These are phyloP conservation scores for Megathymus violae DNA, from an alignment of 1,140 invertebrate genomes.

Conservation along the genomic window DNA sequence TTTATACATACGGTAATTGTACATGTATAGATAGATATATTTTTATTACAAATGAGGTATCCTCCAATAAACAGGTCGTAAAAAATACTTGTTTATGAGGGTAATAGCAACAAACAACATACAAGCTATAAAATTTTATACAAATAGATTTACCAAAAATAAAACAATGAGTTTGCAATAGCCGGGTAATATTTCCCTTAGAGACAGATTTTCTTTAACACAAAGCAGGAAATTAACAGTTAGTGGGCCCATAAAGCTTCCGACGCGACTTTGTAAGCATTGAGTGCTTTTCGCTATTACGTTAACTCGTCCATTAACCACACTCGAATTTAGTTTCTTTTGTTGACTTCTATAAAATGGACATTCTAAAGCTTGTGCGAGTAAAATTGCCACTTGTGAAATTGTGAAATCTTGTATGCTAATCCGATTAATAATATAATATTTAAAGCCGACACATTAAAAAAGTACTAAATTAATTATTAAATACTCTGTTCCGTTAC, in stretches of 20 bases:
- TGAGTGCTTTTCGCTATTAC: conserved; percentile 81
- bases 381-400: too few relatives aligned
- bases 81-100: too few relatives aligned
- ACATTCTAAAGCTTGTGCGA: conserved; percentile 11
- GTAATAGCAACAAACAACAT: too few relatives aligned
- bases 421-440: too few relatives aligned
- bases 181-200: conserved; percentile 68
- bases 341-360: conserved; percentile 25
- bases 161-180: conserved; percentile 52
- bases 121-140: conserved; percentile 57
- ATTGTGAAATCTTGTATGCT: too few relatives aligned
- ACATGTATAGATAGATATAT: too few relatives aligned
- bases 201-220: conserved; percentile 70
- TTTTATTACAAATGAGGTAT: too few relatives aligned
- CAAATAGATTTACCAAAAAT: conserved; percentile 52
- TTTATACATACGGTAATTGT: too few relatives aligned
- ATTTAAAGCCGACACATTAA: too few relatives aligned
- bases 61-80: too few relatives aligned
- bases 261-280: conserved; percentile 78
- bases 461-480: too few relatives aligned
- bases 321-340: conserved; percentile 55
- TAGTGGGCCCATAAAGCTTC: conserved; percentile 74
- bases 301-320: conserved; percentile 78
- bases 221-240: conserved; percentile 78
- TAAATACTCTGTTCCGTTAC: too few relatives aligned